Evolutionary conservation across 2,888 invertebrate species (phyloP), one percentile per base, ranked within the genome.

Genomic region (Hydrotaea diabolus): DNA sequence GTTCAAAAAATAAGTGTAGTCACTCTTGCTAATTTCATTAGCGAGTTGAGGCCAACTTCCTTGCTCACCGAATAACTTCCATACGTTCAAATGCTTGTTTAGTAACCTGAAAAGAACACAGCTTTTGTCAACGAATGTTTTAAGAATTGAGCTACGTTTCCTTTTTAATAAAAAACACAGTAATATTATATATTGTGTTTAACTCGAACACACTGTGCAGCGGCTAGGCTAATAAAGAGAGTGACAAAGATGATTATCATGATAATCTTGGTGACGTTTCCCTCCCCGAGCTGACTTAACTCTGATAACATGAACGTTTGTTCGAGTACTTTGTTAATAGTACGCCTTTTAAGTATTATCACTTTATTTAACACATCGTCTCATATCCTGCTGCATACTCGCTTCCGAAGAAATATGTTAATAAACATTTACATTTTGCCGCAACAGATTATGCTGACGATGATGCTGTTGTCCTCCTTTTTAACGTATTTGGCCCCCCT

Each of bases 301-400:
- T 7, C 31, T 7, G 31, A 31, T 31, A 31, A 31, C 31, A 31
- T 7, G 3, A 31, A 31, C 7, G 7, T 31, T 7, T 9, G 43
- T 43, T 43, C 43, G 43, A 7, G 26, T 11, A 57, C 59, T 26
- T 59, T 7, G 0, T 59, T 4, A 59, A 4, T 31, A 2, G 7
- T 31, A 4, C 46, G 21, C 39, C 46, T 69, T 23, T 69, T 69
- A 81, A 84, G 78, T 75, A 72, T 84, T 78, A 81, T 78, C 77
- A 76, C 84, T 84, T 81, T 57, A 84, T 84, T 83, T 81, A 84
- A 81, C 84, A 78, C 72, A 62, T 81, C 55, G 76, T 78, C 39
- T 17, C 69, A 46, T 53, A 36, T 11, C 15, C 46, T 13, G 49
- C n/a, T n/a, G 39, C 49, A 49, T n/a, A 43, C n/a, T 49, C 49